Percentiles rank a stretch among this genome's conserved stretches.
Evolutionary conservation across 2,888 invertebrate genomes (phyloP).

Genomic region (Iselma pallidipennis): DNA sequence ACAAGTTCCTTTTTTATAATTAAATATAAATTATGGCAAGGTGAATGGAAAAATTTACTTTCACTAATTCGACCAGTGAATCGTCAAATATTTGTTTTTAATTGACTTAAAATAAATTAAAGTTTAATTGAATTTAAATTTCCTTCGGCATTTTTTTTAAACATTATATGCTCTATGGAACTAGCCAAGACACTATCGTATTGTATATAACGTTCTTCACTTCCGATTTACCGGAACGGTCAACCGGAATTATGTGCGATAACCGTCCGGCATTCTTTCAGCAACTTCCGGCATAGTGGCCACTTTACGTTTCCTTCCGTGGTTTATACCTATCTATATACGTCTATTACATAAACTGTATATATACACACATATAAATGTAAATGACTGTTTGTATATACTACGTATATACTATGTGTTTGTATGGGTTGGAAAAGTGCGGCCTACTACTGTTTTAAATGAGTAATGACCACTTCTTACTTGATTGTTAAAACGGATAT

Average conservation of each 20-base stretch:
- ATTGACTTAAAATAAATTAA: too few species aligned
- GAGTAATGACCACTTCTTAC: slow-evolving; percentile 51
- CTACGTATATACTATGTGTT: too few species aligned
- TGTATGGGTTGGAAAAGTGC: neutral
- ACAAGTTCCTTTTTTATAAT: neutral
- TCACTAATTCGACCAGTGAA: too few species aligned
- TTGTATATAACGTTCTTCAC: slow-evolving; percentile 23
- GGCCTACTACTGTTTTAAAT: slow-evolving; percentile 35
- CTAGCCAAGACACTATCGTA: slow-evolving; percentile 20
- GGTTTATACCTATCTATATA: slow-evolving; percentile 22
- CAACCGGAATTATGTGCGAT: slow-evolving; percentile 49
- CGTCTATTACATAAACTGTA: too few species aligned
- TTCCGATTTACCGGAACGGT: slow-evolving; percentile 50
- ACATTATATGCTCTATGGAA: neutral
- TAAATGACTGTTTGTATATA: too few species aligned
- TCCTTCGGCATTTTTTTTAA: neutral
- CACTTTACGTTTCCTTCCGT: slow-evolving; percentile 57
- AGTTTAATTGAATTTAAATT: neutral
- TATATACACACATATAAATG: too few species aligned
- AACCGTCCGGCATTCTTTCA: slow-evolving; percentile 53
- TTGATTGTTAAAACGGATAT: slow-evolving; percentile 55
- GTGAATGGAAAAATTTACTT: too few species aligned
- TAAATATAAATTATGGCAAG: neutral
- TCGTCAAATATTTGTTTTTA: neutral
- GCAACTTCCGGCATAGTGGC: slow-evolving; percentile 50